These are phyloP conservation scores for Anguilla marmorata DNA, from an alignment of 2,797 vertebrate genomes.

Conservation along the genomic window DNA sequence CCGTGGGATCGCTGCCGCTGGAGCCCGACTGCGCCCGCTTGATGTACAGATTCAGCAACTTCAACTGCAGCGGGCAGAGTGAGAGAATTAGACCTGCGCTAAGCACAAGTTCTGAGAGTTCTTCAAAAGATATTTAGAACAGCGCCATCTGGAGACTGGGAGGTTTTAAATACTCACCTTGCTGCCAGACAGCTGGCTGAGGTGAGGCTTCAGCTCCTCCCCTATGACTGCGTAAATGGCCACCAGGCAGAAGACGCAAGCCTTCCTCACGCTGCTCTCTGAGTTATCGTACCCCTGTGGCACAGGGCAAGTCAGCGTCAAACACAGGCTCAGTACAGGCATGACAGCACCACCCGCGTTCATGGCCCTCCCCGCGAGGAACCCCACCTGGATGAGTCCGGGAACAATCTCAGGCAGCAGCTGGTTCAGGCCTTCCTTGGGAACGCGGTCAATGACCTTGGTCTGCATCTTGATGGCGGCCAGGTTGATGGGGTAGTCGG, in stretches of 20 bases:
- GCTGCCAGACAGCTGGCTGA: slow-evolving; percentile 91
- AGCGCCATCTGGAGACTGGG: background rate
- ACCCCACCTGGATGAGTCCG: slow-evolving; percentile 84
- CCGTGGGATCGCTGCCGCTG: slow-evolving; percentile 96
- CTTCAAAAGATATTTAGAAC: background rate
- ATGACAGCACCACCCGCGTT: background rate
- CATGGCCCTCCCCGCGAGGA: background rate
- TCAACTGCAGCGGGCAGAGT: slow-evolving; percentile 80
- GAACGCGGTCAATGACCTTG: slow-evolving; percentile 84
- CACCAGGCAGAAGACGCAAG: slow-evolving; percentile 93
- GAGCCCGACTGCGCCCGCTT: slow-evolving; percentile 93
- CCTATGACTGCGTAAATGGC: slow-evolving; percentile 91
- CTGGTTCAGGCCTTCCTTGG: slow-evolving; percentile 80
- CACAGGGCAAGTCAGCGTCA: slow-evolving; percentile 36
- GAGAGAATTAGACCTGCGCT: background rate
- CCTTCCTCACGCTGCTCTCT: slow-evolving; percentile 93
- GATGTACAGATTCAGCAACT: slow-evolving; percentile 96
- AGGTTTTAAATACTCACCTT: slow-evolving; percentile 74
- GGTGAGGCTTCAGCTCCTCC: slow-evolving; percentile 90
- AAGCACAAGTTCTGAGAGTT: background rate
- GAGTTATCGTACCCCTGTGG: slow-evolving; percentile 89
- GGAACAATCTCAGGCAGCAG: slow-evolving; percentile 89
- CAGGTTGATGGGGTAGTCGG: slow-evolving; percentile 90
- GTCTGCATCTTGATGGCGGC: slow-evolving; percentile 97
- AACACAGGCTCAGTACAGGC: background rate